A percentile compares a stretch with the other conserved stretches of the same genome.
Conservation (phyloP, 2,113 vertebrate species). For the Entomyzon cyanotis region DNA sequence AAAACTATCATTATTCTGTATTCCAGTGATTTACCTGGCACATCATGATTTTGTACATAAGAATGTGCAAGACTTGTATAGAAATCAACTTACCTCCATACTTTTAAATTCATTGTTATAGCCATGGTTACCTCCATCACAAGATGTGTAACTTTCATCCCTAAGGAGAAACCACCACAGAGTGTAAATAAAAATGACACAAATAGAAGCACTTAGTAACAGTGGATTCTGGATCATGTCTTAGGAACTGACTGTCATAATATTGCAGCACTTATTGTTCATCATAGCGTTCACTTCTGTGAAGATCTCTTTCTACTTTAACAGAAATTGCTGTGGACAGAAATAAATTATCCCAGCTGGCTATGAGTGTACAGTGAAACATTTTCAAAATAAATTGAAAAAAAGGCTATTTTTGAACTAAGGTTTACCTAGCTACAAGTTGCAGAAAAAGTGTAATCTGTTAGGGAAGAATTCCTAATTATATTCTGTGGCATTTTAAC, state of each 20-base stretch:
- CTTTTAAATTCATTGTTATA: conserved; percentile 90
- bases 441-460: background rate
- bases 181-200: background rate
- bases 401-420: background rate
- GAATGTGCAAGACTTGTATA: background rate
- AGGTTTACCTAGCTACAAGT: background rate
- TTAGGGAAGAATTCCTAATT: background rate
- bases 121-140: conserved; percentile 88
- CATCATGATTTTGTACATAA: background rate
- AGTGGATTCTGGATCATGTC: background rate
- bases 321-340: background rate
- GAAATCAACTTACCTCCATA: conserved; percentile 86
- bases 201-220: background rate
- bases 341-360: background rate
- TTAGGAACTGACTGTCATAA: background rate
- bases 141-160: conserved; percentile 55
- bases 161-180: conserved; percentile 66
- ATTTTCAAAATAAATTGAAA: background rate
- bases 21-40: background rate
- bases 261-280: background rate
- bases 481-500: background rate
- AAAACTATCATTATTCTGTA: background rate
- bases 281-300: background rate
- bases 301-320: background rate
- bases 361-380: background rate